Conservation (phyloP, 2,113 vertebrate genomes). For the Jacana jacana region DNA sequence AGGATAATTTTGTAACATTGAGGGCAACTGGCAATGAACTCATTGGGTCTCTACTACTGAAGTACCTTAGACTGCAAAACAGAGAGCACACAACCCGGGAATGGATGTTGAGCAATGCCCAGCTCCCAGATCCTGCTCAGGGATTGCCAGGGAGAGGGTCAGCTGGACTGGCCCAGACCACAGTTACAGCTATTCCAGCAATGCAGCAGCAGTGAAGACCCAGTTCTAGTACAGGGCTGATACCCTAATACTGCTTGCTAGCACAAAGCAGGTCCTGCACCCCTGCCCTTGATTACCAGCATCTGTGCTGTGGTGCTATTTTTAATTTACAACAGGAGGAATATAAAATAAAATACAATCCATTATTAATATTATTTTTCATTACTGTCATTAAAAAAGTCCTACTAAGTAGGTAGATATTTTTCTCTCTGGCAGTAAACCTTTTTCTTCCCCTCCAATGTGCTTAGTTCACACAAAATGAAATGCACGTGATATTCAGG, state of each 20-base stretch:
- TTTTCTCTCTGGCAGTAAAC: neutral
- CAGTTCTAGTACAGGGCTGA: neutral
- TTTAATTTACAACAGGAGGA: neutral
- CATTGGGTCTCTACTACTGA: neutral
- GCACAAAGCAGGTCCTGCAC: neutral
- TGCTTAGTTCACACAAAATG: neutral
- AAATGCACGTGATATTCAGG: neutral
- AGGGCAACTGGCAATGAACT: neutral
- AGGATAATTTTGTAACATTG: neutral
- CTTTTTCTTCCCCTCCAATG: neutral
- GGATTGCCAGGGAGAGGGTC: neutral
- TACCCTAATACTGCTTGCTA: neutral
- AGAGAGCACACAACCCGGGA: neutral
- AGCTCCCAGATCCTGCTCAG: neutral
- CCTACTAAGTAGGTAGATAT: neutral
- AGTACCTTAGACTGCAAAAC: neutral
- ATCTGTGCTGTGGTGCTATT: neutral
- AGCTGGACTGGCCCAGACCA: neutral
- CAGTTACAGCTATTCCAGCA: accelerated
- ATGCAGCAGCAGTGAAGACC: neutral
- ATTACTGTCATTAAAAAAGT: neutral
- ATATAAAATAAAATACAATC: neutral
- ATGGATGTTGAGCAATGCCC: neutral
- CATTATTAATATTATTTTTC: neutral
- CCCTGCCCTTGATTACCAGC: neutral